phyloP scores from a whole-genome alignment of 2,113 vertebrate species.

The Cavia porcellus region DNA sequence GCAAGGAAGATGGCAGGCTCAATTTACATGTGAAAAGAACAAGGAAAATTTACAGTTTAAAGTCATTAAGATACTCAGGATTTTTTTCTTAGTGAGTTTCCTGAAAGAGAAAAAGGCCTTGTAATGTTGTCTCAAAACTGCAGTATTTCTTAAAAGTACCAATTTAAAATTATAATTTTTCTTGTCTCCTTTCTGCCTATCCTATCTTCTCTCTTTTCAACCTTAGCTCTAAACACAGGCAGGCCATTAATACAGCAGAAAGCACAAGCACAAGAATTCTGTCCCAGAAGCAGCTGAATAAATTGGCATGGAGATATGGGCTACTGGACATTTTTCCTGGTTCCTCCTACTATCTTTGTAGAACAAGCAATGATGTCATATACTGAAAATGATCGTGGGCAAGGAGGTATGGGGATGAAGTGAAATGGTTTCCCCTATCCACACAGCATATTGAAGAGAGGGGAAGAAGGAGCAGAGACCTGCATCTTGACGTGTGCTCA shows the following conservation, averaged over 20 bases:
- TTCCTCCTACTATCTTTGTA: not conserved
- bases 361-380: not conserved
- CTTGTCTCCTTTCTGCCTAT: not conserved
- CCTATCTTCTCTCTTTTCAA: not conserved
- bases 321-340: not conserved
- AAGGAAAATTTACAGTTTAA: not conserved
- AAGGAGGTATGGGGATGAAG: not conserved
- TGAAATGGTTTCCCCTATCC: too few species aligned
- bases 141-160: not conserved
- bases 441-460: not conserved
- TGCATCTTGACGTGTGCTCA: not conserved
- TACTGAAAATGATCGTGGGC: not conserved
- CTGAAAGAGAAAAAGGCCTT: not conserved
- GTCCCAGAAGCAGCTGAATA: not conserved
- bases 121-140: not conserved
- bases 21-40: not conserved
- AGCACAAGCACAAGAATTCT: not conserved
- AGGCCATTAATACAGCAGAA: not conserved
- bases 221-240: not conserved
- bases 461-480: not conserved
- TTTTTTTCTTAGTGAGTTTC: not conserved
- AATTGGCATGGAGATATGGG: not conserved
- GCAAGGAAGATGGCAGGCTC: not conserved
- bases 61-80: not conserved
- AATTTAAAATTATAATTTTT: not conserved